Evolutionary conservation across 2,113 vertebrate genomes (phyloP).

Genomic region (Oxygymnocypris stewartii): DNA sequence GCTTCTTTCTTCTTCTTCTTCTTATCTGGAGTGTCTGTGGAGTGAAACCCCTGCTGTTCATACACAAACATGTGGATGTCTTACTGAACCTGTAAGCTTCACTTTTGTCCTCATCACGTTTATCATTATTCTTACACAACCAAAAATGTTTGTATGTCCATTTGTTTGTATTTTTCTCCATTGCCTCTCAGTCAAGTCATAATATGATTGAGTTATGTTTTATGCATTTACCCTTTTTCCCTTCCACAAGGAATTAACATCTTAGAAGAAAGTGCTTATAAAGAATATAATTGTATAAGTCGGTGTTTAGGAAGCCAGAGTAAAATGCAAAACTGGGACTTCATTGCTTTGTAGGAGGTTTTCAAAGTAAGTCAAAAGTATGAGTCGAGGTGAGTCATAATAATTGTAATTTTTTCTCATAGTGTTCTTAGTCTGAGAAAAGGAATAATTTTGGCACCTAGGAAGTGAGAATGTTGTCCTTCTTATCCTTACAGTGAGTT

Average conservation of each 20-base stretch:
- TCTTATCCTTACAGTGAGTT: not conserved
- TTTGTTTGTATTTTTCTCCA: not conserved
- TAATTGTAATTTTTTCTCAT: not conserved
- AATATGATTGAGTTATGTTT: not conserved
- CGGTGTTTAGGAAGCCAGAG: not conserved
- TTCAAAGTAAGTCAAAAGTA: not conserved
- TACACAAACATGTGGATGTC: not conserved
- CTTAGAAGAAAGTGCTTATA: not conserved
- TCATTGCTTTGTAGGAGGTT: not conserved
- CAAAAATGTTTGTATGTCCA: not conserved
- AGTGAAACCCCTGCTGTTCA: not conserved
- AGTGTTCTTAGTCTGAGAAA: not conserved
- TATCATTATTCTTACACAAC: not conserved
- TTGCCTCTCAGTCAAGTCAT: not conserved
- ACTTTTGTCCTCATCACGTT: not conserved
- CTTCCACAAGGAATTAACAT: not conserved
- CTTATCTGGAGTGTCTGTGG: no score
- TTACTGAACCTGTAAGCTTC: not conserved
- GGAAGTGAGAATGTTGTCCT: not conserved
- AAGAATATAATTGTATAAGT: not conserved
- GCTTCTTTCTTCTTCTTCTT: not conserved
- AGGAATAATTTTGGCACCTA: not conserved
- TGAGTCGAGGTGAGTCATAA: not conserved
- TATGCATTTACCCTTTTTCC: not conserved
- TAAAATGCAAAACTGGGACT: not conserved